Conservation (phyloP, 2,888 invertebrate species). For the Aphidoletes aphidimyza region DNA sequence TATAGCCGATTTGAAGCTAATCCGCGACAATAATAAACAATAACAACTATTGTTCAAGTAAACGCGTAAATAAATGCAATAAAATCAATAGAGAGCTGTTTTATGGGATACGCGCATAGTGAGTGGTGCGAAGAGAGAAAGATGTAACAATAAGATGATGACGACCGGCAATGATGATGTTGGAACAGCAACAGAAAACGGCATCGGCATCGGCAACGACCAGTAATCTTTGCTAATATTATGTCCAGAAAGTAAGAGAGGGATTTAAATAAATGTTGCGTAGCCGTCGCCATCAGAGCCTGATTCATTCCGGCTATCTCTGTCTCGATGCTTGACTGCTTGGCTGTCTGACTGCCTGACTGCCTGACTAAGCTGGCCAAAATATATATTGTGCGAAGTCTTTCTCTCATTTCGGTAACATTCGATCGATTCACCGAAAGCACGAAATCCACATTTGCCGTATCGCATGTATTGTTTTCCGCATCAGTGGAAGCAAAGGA, state of each 20-base stretch:
- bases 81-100: not conserved
- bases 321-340: too few species aligned
- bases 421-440: not conserved
- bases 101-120: not conserved
- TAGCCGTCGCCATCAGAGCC: not conserved
- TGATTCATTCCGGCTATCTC: not conserved
- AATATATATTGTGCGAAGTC: too few species aligned
- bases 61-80: conserved; percentile 29
- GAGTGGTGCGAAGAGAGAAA: not conserved
- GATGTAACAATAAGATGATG: not conserved
- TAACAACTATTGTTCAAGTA: conserved; percentile 35
- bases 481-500: not conserved
- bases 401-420: not conserved
- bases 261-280: not conserved
- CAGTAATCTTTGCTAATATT: too few species aligned
- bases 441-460: not conserved
- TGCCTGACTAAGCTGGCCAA: too few species aligned
- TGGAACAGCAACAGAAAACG: not conserved
- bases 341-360: not conserved
- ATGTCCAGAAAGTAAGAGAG: not conserved
- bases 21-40: conserved; percentile 35
- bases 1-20: conserved; percentile 8
- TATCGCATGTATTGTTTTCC: conserved; percentile 32
- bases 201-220: not conserved
- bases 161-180: not conserved